Percentiles rank a stretch among this genome's conserved stretches.
phyloP scores from a whole-genome alignment of 2,888 invertebrate genomes.

The Branchellion lobata region DNA sequence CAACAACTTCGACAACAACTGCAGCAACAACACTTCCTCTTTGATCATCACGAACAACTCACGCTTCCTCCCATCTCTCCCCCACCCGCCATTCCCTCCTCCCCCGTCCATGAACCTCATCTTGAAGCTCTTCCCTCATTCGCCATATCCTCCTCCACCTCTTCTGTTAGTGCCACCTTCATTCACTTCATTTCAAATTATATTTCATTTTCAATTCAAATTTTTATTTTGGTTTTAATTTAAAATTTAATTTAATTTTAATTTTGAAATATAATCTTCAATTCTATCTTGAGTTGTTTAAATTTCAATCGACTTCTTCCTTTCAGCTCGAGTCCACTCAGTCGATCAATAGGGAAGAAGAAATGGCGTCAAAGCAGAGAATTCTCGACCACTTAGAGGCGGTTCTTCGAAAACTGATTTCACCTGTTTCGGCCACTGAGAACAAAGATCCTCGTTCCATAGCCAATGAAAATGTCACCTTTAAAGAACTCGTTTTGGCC shows the following conservation, averaged over 20 bases:
- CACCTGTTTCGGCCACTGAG: not conserved
- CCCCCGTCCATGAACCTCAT: too few species aligned
- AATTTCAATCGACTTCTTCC: not conserved
- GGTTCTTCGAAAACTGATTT: not conserved
- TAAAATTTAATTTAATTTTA: too few species aligned
- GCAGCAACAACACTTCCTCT: constrained; percentile 4
- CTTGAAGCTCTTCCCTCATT: too few species aligned
- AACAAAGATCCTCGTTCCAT: not conserved
- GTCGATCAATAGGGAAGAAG: not conserved
- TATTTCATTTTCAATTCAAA: too few species aligned
- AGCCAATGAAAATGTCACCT: not conserved
- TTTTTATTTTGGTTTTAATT: too few species aligned
- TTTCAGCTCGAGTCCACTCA: not conserved
- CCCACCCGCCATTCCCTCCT: not conserved
- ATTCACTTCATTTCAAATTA: too few species aligned
- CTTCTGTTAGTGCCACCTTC: too few species aligned
- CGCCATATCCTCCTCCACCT: not conserved
- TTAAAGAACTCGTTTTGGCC: not conserved
- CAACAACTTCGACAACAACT: constrained; percentile 5
- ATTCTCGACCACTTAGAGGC: not conserved
- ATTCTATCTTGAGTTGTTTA: not conserved
- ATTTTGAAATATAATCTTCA: too few species aligned
- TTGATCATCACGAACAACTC: not conserved
- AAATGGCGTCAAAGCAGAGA: not conserved
- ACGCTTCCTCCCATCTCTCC: not conserved